Base-by-base conservation (phyloP, 2,888 invertebrate species). In the Disparrhopalites patrizii region DNA sequence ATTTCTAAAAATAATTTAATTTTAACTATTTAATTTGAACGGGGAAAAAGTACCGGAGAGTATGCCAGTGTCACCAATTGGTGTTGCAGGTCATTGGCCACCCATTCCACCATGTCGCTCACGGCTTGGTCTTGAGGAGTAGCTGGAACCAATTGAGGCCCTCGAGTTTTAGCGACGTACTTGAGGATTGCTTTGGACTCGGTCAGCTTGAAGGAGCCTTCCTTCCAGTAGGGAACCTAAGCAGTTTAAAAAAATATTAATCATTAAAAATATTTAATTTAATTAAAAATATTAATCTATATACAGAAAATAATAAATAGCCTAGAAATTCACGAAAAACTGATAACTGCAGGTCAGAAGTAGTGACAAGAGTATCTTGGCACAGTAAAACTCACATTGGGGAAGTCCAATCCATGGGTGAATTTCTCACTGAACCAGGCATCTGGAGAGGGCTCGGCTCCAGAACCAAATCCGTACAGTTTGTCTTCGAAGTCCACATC, bases 121-220 rank as follows among this genome's bases (percentile, higher is more conserved):
- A 62, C 51, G n/a, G 62, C 62, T 62, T 40, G 31, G 7, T 80
- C 80, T 40, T 76, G 72, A 40, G 76, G 77, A 10, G 77, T 77
- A 31, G 74, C 76, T 10, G 80, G 80, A 77, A 80, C 76, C 55
- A 79, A 76, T 68, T 80, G 77, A 15, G 47, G 31, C 65, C 81
- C 81, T 10, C 55, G 18, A 5, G 57, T 66, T 7, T 79, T 72
- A 15, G 79, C 80, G 61, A 81, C 77, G 70, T 80, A 76, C 30
- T 79, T 77, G 52, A 80, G 65, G 52, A 81, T 80, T 20, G 81
- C 78, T 70, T 79, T 78, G 64, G 79, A 78, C 71, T 81, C 80
- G 1, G 80, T 79, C 25, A 81, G 69, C 65, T 79, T 79, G 3
- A 78, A 71, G 25, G 79, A 77, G 0, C 78, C 80, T 75, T 81